Evolutionary conservation across 2,797 vertebrate species (phyloP).

Genomic region (Hydrophis major): DNA sequence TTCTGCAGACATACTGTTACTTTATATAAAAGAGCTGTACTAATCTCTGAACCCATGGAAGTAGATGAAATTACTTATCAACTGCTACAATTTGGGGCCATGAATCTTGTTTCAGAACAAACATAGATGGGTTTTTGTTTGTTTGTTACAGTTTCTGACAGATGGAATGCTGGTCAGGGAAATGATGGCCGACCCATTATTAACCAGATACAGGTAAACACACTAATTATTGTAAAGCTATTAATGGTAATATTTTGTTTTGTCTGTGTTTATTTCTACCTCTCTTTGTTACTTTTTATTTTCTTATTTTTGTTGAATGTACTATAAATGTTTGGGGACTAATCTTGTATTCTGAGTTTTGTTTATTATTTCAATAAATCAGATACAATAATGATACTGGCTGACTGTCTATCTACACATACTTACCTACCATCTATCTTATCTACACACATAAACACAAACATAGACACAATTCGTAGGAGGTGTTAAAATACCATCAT

Average conservation of each 20-base stretch:
- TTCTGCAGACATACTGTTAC: not conserved
- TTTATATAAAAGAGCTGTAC: not conserved
- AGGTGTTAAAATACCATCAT: not conserved
- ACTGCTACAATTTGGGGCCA: fast-evolving
- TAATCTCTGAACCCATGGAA: not conserved
- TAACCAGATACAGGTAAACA: constrained; percentile 93
- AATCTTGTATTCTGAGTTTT: not conserved
- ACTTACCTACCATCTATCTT: not conserved
- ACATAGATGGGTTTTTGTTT: constrained; percentile 23
- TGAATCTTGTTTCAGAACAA: not conserved
- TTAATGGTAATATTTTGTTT: not conserved
- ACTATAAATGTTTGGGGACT: not conserved
- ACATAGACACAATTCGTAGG: not conserved
- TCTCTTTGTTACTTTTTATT: fast-evolving
- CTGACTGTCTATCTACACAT: not conserved
- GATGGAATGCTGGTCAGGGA: constrained; percentile 98
- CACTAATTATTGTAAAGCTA: not conserved
- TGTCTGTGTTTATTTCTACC: not conserved
- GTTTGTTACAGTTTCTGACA: constrained; percentile 86
- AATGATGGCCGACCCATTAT: constrained; percentile 97
- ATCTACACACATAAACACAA: not conserved
- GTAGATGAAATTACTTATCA: not conserved
- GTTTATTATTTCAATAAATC: not conserved
- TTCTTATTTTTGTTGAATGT: not conserved
- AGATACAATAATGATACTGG: not conserved